Conservation (phyloP, 2,113 vertebrate species). For the Empidonax alnorum region DNA sequence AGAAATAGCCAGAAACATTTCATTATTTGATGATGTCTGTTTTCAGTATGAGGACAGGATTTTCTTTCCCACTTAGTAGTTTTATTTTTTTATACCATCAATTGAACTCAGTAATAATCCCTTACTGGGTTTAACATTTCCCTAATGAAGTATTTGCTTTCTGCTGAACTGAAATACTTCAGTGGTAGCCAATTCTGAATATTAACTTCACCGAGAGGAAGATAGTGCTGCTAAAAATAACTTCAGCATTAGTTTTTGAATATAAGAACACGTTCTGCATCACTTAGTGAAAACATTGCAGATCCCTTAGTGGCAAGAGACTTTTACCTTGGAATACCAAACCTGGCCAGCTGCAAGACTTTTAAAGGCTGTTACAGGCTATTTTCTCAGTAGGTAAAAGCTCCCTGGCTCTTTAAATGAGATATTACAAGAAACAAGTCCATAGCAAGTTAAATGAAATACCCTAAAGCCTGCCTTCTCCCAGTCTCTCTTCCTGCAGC, state of each 20-base stretch:
- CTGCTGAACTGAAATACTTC: constrained; percentile 3
- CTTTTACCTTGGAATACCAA: constrained; percentile 33
- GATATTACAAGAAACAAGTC: constrained; percentile 50
- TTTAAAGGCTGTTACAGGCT: constrained; percentile 46
- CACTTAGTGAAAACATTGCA: background rate
- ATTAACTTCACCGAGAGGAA: background rate
- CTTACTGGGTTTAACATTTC: background rate
- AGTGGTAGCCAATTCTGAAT: background rate
- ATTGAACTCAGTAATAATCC: background rate
- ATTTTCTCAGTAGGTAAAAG: constrained; percentile 57
- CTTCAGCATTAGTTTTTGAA: background rate
- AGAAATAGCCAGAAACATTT: background rate
- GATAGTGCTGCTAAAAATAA: background rate
- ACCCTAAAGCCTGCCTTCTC: constrained; percentile 1
- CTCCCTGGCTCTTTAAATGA: constrained; percentile 44
- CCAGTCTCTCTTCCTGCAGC: constrained; percentile 34
- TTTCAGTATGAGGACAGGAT: background rate
- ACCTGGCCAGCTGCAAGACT: constrained; percentile 32
- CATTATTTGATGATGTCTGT: background rate
- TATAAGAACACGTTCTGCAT: background rate
- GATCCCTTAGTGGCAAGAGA: background rate
- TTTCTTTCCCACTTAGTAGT: constrained; percentile 1
- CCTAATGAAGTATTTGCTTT: constrained; percentile 30
- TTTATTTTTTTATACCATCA: background rate
- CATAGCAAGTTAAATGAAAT: constrained; percentile 43